phyloP scores from a whole-genome alignment of 2,797 vertebrate species.

The Phyllotis vaccarum region DNA sequence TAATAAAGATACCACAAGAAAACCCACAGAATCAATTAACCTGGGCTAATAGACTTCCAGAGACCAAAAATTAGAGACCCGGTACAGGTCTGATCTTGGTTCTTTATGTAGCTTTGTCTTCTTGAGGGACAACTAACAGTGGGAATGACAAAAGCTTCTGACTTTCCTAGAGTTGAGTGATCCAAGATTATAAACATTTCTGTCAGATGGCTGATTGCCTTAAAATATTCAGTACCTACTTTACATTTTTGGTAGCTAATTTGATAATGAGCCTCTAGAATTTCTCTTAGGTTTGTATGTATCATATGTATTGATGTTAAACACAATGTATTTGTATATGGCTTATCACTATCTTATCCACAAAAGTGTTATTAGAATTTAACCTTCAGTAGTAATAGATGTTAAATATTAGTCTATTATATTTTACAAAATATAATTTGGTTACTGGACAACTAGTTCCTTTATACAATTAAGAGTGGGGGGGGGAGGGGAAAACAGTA shows the following conservation, averaged over 20 bases:
- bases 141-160: too few species aligned
- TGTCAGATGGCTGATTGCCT: neutral
- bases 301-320: neutral
- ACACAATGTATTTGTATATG: neutral
- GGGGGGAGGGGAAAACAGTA: neutral
- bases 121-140: too few species aligned
- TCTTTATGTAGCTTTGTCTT: too few species aligned
- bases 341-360: neutral
- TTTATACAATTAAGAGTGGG: neutral
- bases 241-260: neutral
- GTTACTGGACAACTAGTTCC: neutral
- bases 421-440: neutral
- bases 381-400: neutral
- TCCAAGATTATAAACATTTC: neutral
- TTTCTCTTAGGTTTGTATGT: neutral
- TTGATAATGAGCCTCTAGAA: neutral
- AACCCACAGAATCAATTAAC: too few species aligned
- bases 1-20: too few species aligned
- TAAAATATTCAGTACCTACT: neutral
- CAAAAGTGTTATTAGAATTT: neutral
- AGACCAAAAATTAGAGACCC: too few species aligned
- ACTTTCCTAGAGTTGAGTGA: slow-evolving; percentile 31
- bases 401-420: neutral
- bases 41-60: too few species aligned
- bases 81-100: too few species aligned